Evolutionary conservation across 2,888 invertebrate species (phyloP), one percentile per base, ranked within the genome.

Genomic region (Drosophila robusta): DNA sequence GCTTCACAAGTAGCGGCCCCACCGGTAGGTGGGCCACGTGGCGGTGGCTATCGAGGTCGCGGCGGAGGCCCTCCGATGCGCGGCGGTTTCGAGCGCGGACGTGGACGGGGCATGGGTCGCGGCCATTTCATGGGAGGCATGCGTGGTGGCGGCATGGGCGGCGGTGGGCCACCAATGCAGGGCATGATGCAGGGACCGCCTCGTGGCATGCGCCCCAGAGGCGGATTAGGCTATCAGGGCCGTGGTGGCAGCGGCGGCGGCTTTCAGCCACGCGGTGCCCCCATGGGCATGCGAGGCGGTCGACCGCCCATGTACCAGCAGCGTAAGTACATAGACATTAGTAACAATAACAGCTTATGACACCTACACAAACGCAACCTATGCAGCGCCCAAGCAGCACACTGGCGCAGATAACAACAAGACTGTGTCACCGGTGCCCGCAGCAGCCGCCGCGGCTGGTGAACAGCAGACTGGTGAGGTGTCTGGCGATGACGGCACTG

Each of bases 31-130:
- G 84, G 90, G 38, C 90, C 91, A 66, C 91, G 92, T 61, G 82
- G 82, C 3, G 90, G 91, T 57, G 91, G 91, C 7, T 92, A 87
- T 62, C 88, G 92, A 32, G 90, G 91, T 12, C 90, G 92, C 12
- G 91, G 92, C 14, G 89, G 90, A 26, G 91, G 91, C 4, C 84
- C 87, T 12, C 89, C 90, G 0, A 91, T 92, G 87, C 89, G 92
- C 14, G 90, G 92, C 4, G 91, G 92, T 1, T 92, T 90, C 47
- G 92, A 92, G 46, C 90, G 92, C 12, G 92, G 91, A 22, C 90
- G 92, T 50, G 92, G 92, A 16, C 87, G 92, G 45, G 92, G 92
- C 32, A 90, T 92, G 89, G 91, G 92, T 44, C 90, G 92, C 14
- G 92, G 92, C n/a, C 92, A 92, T 60, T 92, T 87, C 44, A 90